Percentiles rank a stretch among this genome's conserved stretches.
Evolutionary conservation across 2,797 vertebrate genomes (phyloP).

Genomic region (Rallus crepitans): DNA sequence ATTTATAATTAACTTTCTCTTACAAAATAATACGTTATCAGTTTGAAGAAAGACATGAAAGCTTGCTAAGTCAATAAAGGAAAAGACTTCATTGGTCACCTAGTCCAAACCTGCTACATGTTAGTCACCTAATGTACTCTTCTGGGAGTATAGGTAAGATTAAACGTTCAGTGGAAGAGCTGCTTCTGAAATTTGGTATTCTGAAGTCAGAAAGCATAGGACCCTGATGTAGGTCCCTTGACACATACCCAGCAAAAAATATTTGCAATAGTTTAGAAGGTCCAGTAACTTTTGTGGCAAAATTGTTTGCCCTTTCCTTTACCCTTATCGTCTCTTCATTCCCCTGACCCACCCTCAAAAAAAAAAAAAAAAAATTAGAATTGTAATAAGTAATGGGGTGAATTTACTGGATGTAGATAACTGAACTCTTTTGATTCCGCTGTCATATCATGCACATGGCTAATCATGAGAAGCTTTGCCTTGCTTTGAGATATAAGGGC

Average conservation of each 20-base stretch:
- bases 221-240: background rate
- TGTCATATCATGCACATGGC: conserved; percentile 14
- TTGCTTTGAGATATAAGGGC: conserved; percentile 34
- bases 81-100: background rate
- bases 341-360: background rate
- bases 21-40: background rate
- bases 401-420: background rate
- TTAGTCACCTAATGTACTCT: background rate
- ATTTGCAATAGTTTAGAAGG: background rate
- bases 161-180: background rate
- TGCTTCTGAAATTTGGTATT: background rate
- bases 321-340: background rate
- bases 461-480: conserved; percentile 44
- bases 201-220: background rate
- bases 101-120: background rate
- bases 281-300: background rate
- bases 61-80: background rate
- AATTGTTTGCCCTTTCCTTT: background rate
- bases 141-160: background rate
- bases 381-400: background rate
- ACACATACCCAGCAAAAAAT: background rate
- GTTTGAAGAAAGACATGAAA: background rate
- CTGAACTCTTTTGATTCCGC: conserved; percentile 20
- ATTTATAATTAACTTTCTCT: background rate
- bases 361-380: background rate